Evolutionary conservation across 2,888 invertebrate genomes (phyloP).

Genomic region (Diogma glabrata): DNA sequence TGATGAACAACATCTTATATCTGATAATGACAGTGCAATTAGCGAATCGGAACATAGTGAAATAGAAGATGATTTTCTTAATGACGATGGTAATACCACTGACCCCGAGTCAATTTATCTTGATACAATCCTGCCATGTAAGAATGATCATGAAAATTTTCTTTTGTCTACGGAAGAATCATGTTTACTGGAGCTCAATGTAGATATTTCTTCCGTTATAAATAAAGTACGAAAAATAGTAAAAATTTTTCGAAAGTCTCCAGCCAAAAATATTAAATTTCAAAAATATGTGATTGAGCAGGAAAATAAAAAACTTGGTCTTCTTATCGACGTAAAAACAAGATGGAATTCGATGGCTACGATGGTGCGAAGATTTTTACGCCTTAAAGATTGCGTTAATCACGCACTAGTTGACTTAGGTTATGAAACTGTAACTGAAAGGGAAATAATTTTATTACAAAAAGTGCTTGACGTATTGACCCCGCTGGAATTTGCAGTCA

Average conservation of each 20-base stretch:
- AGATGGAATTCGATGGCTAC: constrained; percentile 8
- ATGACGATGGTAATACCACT: not conserved
- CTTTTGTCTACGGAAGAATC: constrained; percentile 5
- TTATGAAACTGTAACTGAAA: not conserved
- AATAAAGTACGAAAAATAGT: constrained; percentile 9
- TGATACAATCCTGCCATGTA: not conserved
- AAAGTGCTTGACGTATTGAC: not conserved
- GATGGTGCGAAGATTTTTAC: constrained; percentile 5
- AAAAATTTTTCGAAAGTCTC: not conserved
- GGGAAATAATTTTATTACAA: not conserved
- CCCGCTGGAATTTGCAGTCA: not conserved
- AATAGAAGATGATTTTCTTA: not conserved
- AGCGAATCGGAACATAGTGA: not conserved
- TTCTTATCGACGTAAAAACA: constrained; percentile 9
- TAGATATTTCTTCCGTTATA: too few relatives aligned
- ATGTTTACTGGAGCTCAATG: not conserved
- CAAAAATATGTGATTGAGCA: constrained; percentile 6
- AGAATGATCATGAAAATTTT: constrained; percentile 2
- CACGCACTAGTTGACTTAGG: not conserved
- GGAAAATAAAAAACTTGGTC: constrained; percentile 10
- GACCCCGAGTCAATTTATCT: constrained; percentile 3
- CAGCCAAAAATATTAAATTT: constrained; percentile 9
- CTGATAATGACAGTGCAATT: not conserved
- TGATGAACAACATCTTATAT: not conserved
- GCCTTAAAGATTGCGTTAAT: constrained; percentile 7